Percentiles rank a stretch among this genome's conserved stretches.
Conservation (phyloP, 2,797 vertebrate genomes). For the Hydrophis major region DNA sequence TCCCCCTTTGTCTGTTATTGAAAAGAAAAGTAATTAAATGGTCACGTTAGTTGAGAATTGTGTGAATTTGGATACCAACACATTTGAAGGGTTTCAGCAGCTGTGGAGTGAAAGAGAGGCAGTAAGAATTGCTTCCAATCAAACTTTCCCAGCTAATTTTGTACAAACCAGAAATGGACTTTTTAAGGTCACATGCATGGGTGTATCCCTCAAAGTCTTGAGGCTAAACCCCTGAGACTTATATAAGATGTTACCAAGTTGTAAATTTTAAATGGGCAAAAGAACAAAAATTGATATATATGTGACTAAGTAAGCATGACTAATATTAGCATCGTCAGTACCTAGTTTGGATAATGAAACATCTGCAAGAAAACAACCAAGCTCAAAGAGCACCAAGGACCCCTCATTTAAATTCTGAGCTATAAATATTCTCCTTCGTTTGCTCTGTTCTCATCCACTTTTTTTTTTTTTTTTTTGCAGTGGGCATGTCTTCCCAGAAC, state of each 20-base stretch:
- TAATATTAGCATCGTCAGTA: not conserved
- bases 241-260: not conserved
- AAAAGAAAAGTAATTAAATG: not conserved
- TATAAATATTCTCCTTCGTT: not conserved
- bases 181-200: not conserved
- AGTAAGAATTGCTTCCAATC: not conserved
- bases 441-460: not conserved
- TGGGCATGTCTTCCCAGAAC: not conserved
- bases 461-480: not conserved
- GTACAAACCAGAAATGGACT: not conserved
- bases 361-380: not conserved
- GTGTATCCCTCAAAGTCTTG: not conserved
- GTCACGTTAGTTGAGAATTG: not conserved
- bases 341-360: not conserved
- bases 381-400: not conserved
- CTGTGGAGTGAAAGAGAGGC: not conserved
- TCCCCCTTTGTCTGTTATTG: not conserved
- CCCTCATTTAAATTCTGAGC: not conserved
- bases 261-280: not conserved
- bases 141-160: not conserved
- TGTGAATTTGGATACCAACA: not conserved
- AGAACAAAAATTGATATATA: not conserved
- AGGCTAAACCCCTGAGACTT: not conserved
- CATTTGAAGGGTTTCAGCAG: not conserved
- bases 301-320: not conserved